A percentile compares a stretch with the other conserved stretches of the same genome.
phyloP scores from a whole-genome alignment of 2,888 invertebrate species.

The Timema podura region DNA sequence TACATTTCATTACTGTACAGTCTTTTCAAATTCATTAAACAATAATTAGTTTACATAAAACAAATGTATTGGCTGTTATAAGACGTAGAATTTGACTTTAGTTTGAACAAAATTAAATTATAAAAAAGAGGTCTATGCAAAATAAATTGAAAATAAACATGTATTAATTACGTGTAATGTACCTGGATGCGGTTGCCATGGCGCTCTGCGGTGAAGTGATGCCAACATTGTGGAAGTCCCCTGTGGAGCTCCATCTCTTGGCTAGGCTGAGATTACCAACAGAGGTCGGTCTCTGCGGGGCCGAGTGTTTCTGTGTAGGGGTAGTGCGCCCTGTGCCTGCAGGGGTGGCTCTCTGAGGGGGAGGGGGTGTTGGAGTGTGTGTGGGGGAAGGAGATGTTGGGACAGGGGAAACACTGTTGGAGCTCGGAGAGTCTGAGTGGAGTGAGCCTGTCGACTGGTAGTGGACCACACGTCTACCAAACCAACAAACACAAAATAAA shows the following conservation, averaged over 20 bases:
- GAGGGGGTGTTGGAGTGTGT: slow-evolving; percentile 35
- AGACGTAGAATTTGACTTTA: background rate
- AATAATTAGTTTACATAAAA: too few species aligned
- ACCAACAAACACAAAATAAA: slow-evolving; percentile 21
- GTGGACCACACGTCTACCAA: slow-evolving; percentile 65
- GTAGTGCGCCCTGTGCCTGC: slow-evolving; percentile 36
- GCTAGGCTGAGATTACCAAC: slow-evolving; percentile 48
- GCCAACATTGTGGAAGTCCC: slow-evolving; percentile 63
- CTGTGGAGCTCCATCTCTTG: slow-evolving; percentile 79
- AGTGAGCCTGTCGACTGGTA: slow-evolving; percentile 79
- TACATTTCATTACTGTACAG: too few species aligned
- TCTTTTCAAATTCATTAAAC: too few species aligned
- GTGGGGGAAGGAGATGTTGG: slow-evolving; percentile 53
- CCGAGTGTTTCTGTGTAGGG: slow-evolving; percentile 40
- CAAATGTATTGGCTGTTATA: background rate
- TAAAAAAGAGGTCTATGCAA: too few species aligned
- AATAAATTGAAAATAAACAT: too few species aligned
- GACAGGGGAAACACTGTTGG: slow-evolving; percentile 78
- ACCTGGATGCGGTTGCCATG: slow-evolving; percentile 45
- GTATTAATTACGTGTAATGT: slow-evolving; percentile 26
- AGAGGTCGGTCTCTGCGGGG: slow-evolving; percentile 46
- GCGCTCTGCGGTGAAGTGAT: slow-evolving; percentile 23
- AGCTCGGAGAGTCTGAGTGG: slow-evolving; percentile 79
- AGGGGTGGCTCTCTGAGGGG: slow-evolving; percentile 24
- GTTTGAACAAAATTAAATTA: slow-evolving; percentile 5